phyloP scores from a whole-genome alignment of 2,797 vertebrate species.

The Pangasius larnaudii region DNA sequence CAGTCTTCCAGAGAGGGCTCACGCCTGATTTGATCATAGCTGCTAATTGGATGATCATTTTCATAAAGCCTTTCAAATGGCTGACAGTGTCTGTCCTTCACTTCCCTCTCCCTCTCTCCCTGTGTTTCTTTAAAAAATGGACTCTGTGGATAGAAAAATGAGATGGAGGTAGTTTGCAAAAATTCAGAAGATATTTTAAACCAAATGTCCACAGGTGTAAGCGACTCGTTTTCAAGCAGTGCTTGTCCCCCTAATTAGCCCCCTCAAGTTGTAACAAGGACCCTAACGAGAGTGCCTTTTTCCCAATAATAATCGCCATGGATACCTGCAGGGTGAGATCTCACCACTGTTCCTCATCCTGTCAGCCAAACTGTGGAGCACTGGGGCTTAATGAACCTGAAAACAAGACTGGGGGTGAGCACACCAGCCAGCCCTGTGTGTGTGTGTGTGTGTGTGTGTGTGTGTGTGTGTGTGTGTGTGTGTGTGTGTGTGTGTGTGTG shows the following conservation, averaged over 20 bases:
- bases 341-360: conserved; percentile 87
- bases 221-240: conserved; percentile 90
- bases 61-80: conserved; percentile 89
- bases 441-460: not conserved
- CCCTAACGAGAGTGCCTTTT: conserved; percentile 93
- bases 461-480: conserved; percentile 12
- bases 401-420: conserved; percentile 82
- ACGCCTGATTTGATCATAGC: conserved; percentile 90
- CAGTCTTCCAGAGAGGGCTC: conserved; percentile 85
- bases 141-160: conserved; percentile 76
- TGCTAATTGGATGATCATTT: conserved; percentile 97
- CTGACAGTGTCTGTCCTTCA: conserved; percentile 87
- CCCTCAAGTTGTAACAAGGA: conserved; percentile 84
- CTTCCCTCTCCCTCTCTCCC: conserved; percentile 71
- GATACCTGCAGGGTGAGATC: conserved; percentile 94
- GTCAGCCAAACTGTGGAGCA: conserved; percentile 91
- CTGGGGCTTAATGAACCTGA: conserved; percentile 96
- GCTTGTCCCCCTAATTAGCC: conserved; percentile 95
- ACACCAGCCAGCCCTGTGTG: conserved; percentile 68
- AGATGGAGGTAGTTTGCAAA: conserved; percentile 82
- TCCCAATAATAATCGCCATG: conserved; percentile 94
- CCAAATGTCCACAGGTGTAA: conserved; percentile 89
- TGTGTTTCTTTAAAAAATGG: conserved; percentile 59
- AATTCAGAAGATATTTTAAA: conserved; percentile 85
- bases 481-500: conserved; percentile 50